phyloP scores from a whole-genome alignment of 2,113 vertebrate genomes.

The Ramphastos sulfuratus region DNA sequence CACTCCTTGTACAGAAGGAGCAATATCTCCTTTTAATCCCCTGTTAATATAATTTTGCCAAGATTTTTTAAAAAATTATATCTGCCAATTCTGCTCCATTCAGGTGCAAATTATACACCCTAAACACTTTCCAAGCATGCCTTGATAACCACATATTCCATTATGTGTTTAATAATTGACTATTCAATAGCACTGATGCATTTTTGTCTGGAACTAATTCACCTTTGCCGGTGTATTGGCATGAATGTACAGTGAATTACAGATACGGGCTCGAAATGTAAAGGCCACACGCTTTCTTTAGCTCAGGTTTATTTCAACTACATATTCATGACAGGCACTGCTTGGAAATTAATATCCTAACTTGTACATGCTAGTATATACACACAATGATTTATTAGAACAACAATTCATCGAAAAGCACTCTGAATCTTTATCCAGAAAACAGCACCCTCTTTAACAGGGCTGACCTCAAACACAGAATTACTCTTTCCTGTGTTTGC shows the following conservation, averaged over 20 bases:
- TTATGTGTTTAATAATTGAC: constrained; percentile 80
- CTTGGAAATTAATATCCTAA: constrained; percentile 56
- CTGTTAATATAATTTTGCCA: constrained; percentile 20
- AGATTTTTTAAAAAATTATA: too few relatives aligned
- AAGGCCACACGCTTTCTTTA: constrained; percentile 39
- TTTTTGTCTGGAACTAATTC: constrained; percentile 81
- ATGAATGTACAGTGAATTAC: constrained; percentile 68
- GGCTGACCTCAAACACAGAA: constrained; percentile 16
- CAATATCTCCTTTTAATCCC: constrained; percentile 36
- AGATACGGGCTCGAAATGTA: constrained; percentile 29
- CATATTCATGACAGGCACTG: constrained; percentile 62
- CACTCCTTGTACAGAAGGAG: background rate
- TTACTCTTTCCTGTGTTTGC: constrained; percentile 12
- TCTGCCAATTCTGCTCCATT: background rate
- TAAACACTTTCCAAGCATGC: constrained; percentile 56
- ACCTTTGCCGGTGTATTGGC: constrained; percentile 72
- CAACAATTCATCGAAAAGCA: constrained; percentile 9
- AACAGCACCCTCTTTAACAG: constrained; percentile 26
- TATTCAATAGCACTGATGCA: constrained; percentile 74
- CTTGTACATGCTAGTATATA: constrained; percentile 34
- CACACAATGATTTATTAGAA: constrained; percentile 72
- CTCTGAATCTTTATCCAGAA: constrained; percentile 56
- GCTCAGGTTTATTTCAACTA: constrained; percentile 22
- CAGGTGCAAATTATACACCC: constrained; percentile 51
- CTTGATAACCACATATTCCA: constrained; percentile 68